These are phyloP conservation scores for Chaenodraco wilsoni DNA, from an alignment of 2,797 vertebrate species.

Conservation along the genomic window DNA sequence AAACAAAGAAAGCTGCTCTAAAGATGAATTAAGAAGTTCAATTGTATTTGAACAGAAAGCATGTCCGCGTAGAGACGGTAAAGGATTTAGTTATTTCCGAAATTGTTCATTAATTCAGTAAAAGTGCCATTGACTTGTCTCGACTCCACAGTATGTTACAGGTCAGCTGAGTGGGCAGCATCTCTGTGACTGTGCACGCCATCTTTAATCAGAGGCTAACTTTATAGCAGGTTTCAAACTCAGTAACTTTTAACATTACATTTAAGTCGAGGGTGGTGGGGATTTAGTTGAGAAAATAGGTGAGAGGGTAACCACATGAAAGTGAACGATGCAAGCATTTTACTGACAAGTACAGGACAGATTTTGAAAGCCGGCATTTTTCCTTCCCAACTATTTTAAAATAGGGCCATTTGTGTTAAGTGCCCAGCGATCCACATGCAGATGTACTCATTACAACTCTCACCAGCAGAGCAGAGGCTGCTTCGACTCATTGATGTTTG, in stretches of 20 bases:
- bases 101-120: neutral
- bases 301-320: constrained; percentile 54
- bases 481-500: neutral
- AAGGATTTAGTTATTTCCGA: neutral
- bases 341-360: constrained; percentile 41
- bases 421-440: constrained; percentile 37
- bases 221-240: constrained; percentile 7
- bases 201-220: constrained; percentile 32
- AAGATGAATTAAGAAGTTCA: neutral
- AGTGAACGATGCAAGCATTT: constrained; percentile 24
- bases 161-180: neutral
- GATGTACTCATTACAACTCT: constrained; percentile 41
- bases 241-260: neutral
- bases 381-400: constrained; percentile 32
- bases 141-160: neutral
- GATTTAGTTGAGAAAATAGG: constrained; percentile 39
- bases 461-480: constrained; percentile 12
- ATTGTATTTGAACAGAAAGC: neutral
- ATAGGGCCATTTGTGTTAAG: constrained; percentile 35
- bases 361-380: constrained; percentile 34
- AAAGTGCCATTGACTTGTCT: neutral
- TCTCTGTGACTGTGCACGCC: neutral
- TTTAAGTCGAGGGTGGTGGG: neutral
- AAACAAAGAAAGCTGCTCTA: neutral
- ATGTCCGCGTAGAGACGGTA: neutral